These are phyloP conservation scores for Erpobdella octoculata DNA, from an alignment of 2,888 invertebrate genomes.

Conservation along the genomic window DNA sequence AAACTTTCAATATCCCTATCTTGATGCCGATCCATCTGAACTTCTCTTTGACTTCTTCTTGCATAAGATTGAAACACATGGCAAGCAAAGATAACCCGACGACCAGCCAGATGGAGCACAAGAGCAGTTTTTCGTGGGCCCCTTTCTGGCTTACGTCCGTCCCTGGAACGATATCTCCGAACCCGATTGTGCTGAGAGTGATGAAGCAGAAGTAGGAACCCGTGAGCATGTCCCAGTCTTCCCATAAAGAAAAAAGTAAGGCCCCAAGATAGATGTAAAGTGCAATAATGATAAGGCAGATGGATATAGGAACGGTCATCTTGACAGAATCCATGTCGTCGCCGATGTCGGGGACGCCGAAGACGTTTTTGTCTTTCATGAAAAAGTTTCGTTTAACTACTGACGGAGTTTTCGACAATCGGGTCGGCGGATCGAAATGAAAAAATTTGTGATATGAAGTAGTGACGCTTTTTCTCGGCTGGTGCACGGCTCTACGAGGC, in stretches of 20 bases:
- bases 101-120: constrained; percentile 50
- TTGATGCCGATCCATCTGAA: constrained; percentile 47
- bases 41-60: constrained; percentile 50
- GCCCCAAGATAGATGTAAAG: constrained; percentile 82
- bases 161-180: constrained; percentile 53
- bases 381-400: too few relatives aligned
- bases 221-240: constrained; percentile 82
- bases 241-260: constrained; percentile 81
- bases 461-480: too few relatives aligned
- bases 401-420: not conserved
- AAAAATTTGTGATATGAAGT: not conserved
- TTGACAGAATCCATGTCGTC: constrained; percentile 30
- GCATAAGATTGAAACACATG: constrained; percentile 54
- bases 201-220: constrained; percentile 59
- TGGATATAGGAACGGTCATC: constrained; percentile 68
- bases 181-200: constrained; percentile 53
- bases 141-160: constrained; percentile 44
- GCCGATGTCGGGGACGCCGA: not conserved
- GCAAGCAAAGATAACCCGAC: constrained; percentile 53
- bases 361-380: not conserved
- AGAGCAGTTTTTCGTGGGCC: constrained; percentile 45
- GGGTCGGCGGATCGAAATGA: not conserved
- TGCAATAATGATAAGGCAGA: constrained; percentile 82
- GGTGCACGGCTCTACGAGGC: too few relatives aligned
- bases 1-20: constrained; percentile 45